Base-by-base conservation (phyloP, 2,797 vertebrate species). In the Hirundo rustica region DNA sequence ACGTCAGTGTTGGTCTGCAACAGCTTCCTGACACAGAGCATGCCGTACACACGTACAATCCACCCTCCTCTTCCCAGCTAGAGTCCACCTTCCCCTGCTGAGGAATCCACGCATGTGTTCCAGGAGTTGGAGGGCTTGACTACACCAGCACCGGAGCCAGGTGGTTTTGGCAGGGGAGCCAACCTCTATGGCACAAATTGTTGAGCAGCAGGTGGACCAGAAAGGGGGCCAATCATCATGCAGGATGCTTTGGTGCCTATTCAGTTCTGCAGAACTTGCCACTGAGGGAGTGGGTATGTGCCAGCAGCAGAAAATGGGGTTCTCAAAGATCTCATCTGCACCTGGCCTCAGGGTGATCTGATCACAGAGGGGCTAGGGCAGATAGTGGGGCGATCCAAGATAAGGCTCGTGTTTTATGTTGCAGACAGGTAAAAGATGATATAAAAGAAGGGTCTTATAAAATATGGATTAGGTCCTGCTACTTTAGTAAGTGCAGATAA, bases 141-240 rank as follows among this genome's bases (percentile, higher is more conserved):
- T 68, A 32, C 10, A 12, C 40, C 29, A 62, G 3, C 9, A n/a
- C 34, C 58, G 25, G n/a, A 51, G 30, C 17, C 27, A 54, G 25
- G 18, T 64, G 26, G 20, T 32, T 67, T 60, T 3, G 2, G 13
- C 19, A 88, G 26, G 21, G 91, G 16, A 76, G 15, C 7, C 34
- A 81, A 5, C 1, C 4, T 44, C 26, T 62, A 42, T 0, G 2
- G 13, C 51, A 75, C 10, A 11, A 79, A 54, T 10, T 2, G 0
- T 27, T 84, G 19, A 62, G 45, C 11, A 57, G 7, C 17, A 36
- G 34, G 9, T 16, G 27, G 54, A 38, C 19, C 42, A 91, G 32
- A 67, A 81, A 93, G 14, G 42, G 42, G n/a, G 8, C 30, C 44
- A 50, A 9, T 58, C 48, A 34, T n/a, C 36, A 36, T 2, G 1